Evolutionary conservation across 2,113 vertebrate genomes (phyloP).

Genomic region (Ctenomys sociabilis): DNA sequence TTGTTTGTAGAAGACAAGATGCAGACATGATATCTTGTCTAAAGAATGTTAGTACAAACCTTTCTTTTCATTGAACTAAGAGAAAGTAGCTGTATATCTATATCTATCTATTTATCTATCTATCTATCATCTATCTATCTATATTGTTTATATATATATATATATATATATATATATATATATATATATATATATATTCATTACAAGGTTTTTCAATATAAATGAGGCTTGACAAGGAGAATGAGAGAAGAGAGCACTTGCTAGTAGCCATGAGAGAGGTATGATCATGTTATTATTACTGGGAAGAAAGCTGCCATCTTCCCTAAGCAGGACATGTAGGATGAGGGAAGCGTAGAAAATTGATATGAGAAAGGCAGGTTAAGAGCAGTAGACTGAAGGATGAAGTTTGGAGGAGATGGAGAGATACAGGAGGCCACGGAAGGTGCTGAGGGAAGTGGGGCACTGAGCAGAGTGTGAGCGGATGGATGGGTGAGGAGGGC

Average conservation of each 20-base stretch:
- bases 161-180: too few species aligned
- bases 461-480: background rate
- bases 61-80: too few species aligned
- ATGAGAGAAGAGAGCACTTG: background rate
- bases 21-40: too few species aligned
- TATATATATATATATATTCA: too few species aligned
- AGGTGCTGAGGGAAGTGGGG: background rate
- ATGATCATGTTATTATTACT: background rate
- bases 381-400: background rate
- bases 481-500: background rate
- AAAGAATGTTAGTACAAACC: too few species aligned
- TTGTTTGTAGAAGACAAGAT: too few species aligned
- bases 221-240: conserved; percentile 4
- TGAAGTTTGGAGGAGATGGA: background rate
- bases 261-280: background rate
- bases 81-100: too few species aligned
- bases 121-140: too few species aligned
- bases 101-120: too few species aligned
- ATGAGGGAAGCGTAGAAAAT: background rate
- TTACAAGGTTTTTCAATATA: conserved; percentile 1
- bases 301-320: background rate
- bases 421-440: background rate
- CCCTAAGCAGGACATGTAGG: background rate
- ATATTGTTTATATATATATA: too few species aligned
- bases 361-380: background rate